Evolutionary conservation across 1,140 invertebrate genomes (phyloP).

Genomic region (Periplaneta americana): DNA sequence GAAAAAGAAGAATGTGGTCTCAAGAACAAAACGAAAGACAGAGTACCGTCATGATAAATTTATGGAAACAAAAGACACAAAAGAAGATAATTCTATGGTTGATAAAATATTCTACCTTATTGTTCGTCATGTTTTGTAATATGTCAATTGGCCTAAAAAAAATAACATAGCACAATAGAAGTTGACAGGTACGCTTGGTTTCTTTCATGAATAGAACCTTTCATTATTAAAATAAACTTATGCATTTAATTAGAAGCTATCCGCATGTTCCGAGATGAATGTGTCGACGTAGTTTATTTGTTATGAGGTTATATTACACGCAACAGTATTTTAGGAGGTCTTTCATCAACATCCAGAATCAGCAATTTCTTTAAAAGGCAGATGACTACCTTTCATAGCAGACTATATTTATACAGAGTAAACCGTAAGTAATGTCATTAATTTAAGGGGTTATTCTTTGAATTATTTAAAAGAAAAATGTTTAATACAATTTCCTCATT

Average conservation of each 20-base stretch:
- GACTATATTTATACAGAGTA: too few species aligned
- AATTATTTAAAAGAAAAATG: too few species aligned
- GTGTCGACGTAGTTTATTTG: too few species aligned
- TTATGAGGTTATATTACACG: too few species aligned
- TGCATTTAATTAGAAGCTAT: not conserved
- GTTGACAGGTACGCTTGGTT: not conserved
- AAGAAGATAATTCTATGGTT: not conserved
- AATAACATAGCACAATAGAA: not conserved
- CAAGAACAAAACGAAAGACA: not conserved
- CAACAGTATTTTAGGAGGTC: too few species aligned
- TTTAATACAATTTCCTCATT: too few species aligned
- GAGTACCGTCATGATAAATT: not conserved
- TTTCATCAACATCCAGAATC: too few species aligned
- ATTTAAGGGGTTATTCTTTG: too few species aligned
- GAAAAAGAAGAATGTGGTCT: not conserved
- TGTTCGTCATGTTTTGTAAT: not conserved
- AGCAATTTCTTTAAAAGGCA: too few species aligned
- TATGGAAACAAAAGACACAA: not conserved
- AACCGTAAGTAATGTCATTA: too few species aligned
- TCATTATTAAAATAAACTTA: not conserved
- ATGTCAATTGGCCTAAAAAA: not conserved
- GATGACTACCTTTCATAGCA: too few species aligned
- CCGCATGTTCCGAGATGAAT: too few species aligned
- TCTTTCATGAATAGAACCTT: not conserved
- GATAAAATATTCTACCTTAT: not conserved